Percentiles rank a stretch among this genome's conserved stretches.
These are phyloP conservation scores for Diarsia brunnea DNA, from an alignment of 2,888 invertebrate species.

Conservation along the genomic window DNA sequence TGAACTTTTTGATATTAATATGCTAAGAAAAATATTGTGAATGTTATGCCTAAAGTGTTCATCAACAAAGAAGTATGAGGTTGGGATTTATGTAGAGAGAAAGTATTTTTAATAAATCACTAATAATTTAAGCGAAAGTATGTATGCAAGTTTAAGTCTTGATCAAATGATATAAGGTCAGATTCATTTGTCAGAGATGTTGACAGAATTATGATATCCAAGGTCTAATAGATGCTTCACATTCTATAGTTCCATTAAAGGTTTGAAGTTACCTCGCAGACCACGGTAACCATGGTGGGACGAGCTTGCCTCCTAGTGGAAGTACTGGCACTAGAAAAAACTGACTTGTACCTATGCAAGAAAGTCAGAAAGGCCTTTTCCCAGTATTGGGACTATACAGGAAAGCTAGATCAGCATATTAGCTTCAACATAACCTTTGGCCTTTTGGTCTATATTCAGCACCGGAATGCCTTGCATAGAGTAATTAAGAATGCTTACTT, in stretches of 20 bases:
- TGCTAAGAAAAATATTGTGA: neutral
- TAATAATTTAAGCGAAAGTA: neutral
- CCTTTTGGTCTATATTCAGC: neutral
- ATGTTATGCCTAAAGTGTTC: neutral
- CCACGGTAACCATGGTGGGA: neutral
- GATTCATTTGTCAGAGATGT: neutral
- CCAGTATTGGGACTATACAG: neutral
- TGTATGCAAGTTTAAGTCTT: neutral
- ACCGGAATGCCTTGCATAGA: neutral
- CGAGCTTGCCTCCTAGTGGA: neutral
- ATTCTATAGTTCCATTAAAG: neutral
- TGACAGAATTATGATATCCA: no score
- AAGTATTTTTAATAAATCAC: neutral
- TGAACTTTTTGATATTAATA: neutral
- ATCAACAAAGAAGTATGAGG: neutral
- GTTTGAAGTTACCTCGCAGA: neutral
- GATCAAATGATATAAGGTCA: neutral
- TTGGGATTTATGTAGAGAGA: neutral
- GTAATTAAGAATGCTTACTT: neutral
- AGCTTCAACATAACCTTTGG: neutral
- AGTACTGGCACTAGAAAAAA: neutral
- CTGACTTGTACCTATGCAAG: neutral
- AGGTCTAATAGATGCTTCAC: neutral
- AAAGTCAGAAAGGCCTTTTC: neutral
- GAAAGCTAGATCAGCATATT: neutral